Evolutionary conservation across 2,113 vertebrate species (phyloP).

Genomic region (Taxidea taxus): DNA sequence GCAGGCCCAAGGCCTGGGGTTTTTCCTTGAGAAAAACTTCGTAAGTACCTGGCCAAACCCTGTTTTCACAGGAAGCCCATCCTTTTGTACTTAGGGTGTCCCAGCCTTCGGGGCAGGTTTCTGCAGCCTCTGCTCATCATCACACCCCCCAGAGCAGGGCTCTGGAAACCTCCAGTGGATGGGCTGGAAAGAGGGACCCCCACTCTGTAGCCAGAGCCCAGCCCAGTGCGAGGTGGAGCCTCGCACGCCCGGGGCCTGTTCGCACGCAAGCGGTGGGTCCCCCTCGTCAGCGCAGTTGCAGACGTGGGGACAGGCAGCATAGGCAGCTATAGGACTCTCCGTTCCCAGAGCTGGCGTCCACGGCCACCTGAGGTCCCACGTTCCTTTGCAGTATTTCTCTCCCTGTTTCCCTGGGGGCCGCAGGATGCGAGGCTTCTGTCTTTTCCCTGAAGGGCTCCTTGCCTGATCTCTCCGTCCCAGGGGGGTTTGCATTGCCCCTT

Average conservation of each 20-base stretch:
- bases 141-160: background rate
- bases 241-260: background rate
- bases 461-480: background rate
- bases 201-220: background rate
- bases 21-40: slow-evolving; percentile 17
- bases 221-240: background rate
- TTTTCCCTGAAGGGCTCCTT: background rate
- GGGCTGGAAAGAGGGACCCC: background rate
- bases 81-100: background rate
- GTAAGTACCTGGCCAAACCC: slow-evolving; percentile 43
- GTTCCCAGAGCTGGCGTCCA: background rate
- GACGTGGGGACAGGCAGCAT: background rate
- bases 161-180: background rate
- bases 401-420: background rate
- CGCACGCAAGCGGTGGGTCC: background rate
- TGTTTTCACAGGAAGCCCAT: background rate
- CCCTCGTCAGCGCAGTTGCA: background rate
- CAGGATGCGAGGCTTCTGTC: background rate
- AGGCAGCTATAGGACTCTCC: background rate
- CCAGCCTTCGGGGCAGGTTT: background rate
- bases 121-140: background rate
- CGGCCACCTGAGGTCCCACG: background rate
- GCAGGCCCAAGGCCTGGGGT: background rate
- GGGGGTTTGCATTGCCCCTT: background rate
- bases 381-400: slow-evolving; percentile 8